phyloP scores from a whole-genome alignment of 2,888 invertebrate species.

The Pollenia labialis region DNA sequence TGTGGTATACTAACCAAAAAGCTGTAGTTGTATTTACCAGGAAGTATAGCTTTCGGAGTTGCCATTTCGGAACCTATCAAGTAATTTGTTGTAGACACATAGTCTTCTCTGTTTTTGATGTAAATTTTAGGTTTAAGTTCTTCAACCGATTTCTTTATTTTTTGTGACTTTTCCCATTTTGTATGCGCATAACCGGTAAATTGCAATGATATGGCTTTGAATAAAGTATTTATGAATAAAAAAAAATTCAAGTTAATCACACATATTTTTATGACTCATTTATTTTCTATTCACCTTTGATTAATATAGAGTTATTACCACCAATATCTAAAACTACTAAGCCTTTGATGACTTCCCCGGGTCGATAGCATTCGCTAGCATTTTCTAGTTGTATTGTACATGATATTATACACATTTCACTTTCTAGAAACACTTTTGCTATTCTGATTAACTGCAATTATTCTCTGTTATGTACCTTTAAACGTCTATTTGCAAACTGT shows the following conservation, averaged over 20 bases:
- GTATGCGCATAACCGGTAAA: conserved; percentile 79
- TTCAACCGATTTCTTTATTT: conserved; percentile 66
- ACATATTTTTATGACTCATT: conserved; percentile 74
- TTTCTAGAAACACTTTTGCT: background rate
- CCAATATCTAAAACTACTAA: conserved; percentile 71
- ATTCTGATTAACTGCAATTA: background rate
- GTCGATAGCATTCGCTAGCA: conserved; percentile 74
- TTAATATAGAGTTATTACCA: conserved; percentile 75
- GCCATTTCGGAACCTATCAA: conserved; percentile 80
- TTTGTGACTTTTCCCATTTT: conserved; percentile 77
- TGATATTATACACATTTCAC: conserved; percentile 48
- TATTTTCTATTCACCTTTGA: conserved; percentile 77
- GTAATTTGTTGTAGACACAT: conserved; percentile 79
- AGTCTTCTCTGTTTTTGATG: conserved; percentile 79
- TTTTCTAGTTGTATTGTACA: conserved; percentile 76
- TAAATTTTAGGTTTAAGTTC: conserved; percentile 56
- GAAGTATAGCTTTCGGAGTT: conserved; percentile 76
- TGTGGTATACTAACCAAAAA: conserved; percentile 79
- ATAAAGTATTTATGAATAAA: background rate
- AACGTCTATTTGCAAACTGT: background rate
- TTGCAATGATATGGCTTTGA: conserved; percentile 78
- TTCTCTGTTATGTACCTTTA: background rate
- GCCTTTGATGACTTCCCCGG: conserved; percentile 79
- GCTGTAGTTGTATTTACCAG: conserved; percentile 78
- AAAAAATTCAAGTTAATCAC: background rate